Conservation (phyloP, 2,113 vertebrate species). For the Dasyprocta punctata region DNA sequence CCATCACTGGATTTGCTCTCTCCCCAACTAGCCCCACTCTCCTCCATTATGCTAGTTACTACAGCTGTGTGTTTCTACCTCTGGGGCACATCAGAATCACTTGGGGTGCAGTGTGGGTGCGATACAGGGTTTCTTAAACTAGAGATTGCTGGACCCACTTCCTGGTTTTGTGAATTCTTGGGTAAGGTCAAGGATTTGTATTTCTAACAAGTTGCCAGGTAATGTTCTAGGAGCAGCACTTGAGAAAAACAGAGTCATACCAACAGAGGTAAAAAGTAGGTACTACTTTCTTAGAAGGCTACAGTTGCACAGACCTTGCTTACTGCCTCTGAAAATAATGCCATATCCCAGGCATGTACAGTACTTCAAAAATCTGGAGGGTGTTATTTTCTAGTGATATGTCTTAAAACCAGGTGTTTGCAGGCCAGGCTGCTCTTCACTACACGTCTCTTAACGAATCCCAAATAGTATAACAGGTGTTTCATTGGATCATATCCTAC, state of each 20-base stretch:
- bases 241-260: background rate
- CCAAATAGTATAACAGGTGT: background rate
- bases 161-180: background rate
- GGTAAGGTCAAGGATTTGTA: background rate
- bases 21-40: background rate
- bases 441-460: background rate
- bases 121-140: fast-evolving
- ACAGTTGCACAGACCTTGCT: background rate
- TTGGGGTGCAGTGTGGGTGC: background rate
- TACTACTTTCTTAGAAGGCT: background rate
- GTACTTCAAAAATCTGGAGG: background rate
- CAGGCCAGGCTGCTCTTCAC: background rate
- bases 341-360: fast-evolving
- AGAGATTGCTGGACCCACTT: too few species aligned
- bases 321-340: background rate
- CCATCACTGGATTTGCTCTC: background rate
- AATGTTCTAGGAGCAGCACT: too few species aligned
- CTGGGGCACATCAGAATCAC: background rate
- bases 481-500: background rate
- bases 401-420: background rate
- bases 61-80: background rate
- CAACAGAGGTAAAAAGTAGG: background rate
- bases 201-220: background rate
- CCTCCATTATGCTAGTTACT: background rate
- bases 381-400: background rate